These are phyloP conservation scores for Apus apus DNA, from an alignment of 2,113 vertebrate genomes.

Conservation along the genomic window DNA sequence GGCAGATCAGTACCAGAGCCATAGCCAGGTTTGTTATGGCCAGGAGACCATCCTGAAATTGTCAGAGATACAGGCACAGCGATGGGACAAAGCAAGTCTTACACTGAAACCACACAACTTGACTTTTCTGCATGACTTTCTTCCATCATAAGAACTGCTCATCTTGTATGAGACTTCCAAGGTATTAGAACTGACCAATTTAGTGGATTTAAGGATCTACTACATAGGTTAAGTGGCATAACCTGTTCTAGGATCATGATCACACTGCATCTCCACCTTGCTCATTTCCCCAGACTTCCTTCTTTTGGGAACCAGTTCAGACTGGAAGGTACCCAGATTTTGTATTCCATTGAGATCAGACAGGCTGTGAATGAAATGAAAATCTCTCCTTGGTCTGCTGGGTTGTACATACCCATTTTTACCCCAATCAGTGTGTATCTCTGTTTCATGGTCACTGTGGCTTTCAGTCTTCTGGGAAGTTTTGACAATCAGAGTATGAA, in stretches of 20 bases:
- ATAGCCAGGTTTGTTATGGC: background rate
- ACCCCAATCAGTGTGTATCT: background rate
- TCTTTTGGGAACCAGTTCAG: background rate
- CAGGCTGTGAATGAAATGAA: background rate
- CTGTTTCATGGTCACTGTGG: background rate
- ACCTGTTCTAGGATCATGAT: background rate
- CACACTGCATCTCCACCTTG: background rate
- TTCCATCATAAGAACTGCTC: background rate
- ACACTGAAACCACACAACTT: background rate
- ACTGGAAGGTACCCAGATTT: background rate
- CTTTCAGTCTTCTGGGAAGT: background rate
- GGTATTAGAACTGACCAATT: background rate
- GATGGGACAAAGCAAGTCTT: background rate
- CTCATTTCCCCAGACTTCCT: background rate
- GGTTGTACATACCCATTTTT: background rate
- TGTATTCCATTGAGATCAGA: background rate
- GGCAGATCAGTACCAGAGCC: no score
- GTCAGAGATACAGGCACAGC: background rate
- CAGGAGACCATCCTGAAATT: background rate
- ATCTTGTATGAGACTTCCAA: background rate
- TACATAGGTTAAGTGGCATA: background rate
- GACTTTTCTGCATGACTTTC: background rate
- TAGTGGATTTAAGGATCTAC: background rate
- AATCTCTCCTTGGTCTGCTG: background rate
- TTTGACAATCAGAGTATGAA: background rate